Base-by-base conservation (phyloP, 2,113 vertebrate species). In the Leucopternis melanops region DNA sequence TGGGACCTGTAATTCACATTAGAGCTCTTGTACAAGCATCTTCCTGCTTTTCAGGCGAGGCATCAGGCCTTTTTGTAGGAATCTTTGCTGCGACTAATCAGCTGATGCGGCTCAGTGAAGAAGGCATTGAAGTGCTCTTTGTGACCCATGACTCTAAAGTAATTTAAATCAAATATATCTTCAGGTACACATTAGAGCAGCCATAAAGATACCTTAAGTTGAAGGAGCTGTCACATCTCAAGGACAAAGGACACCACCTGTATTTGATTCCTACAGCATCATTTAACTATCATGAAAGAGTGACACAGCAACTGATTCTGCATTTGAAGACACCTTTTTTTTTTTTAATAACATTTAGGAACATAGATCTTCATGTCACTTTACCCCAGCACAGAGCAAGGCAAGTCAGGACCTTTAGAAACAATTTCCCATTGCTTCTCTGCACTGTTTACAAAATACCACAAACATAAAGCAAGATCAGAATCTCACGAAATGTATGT, bases 131-230 rank as follows among this genome's bases (percentile, higher is more conserved):
- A 82, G 62, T 88, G 36, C 42, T 86, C 49, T 77, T 93, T 96
- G 74, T 92, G 88, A 92, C 82, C 88, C 71, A 55, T 73, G 73
- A 77, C 71, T 93, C 62, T 66, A 45, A 75, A 73, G 79, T 81
- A 96, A 92, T 93, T 90, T 88, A 82, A 72, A 93, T 97, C 75
- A 94, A 80, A 86, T 78, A 44, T 65, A 65, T 71, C 38, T 90
- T 94, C 59, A 88, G 45, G 45, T 86, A 66, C n/a, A 70, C 45
- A 34, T 86, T 79, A 92, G 26, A 90, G 55, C 13, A 91, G 45
- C 59, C 18, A 52, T 91, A 90, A 94, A 93, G 79, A 65, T 58
- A 80, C 31, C 62, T 72, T 63, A 81, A 61, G 20, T 44, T 90
- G 70, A 91, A 91, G 38, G 54, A 85, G 21, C 73, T 90, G 74